Evolutionary conservation across 2,888 invertebrate species (phyloP), one percentile per base, ranked within the genome.

Genomic region (Cephonodes hylas): DNA sequence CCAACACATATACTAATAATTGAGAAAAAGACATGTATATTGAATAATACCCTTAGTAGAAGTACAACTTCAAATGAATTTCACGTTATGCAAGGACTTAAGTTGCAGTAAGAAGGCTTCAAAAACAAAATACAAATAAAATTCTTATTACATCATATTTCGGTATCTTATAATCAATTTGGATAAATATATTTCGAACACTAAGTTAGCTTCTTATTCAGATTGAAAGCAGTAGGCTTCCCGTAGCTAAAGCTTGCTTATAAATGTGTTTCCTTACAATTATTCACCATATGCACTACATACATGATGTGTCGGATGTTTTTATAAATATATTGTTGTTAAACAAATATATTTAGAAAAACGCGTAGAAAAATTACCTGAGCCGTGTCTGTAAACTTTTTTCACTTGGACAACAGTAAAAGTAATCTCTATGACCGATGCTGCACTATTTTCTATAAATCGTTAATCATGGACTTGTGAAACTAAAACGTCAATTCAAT

Each of bases 401-500:
- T 53, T 31, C 1, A 10, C 23, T 6, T 1, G 15, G 27, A 27
- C 44, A 27, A 53, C 53, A 53, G 27, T 53, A 31, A 31, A 46
- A 10, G 27, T 18, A 31, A 18, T 1, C 7, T 10, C 44, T 20
- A 6, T 10, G 31, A 10, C 18, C 3, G 53, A 53, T 53, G 31
- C 53, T 53, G 27, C n/a, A 46, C 13, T 27, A 27, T 27, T 53
- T 53, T 18, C 8, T 25, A 2, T 27, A 27, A 53, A 25, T 27
- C 27, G 15, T 31, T 38, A 31, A 20, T 15, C 25, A 25, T 3
- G 25, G 4, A 27, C 23, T 53, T 53, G 27, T 31, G 18, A 53
- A 31, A 53, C 18, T 31, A 53, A 53, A 53, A 53, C 31, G 53
- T 53, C 53, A 53, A 53, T 18, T 53, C 15, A 27, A 48, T 48